A percentile compares a stretch with the other conserved stretches of the same genome.
Evolutionary conservation across 2,888 invertebrate species (phyloP).

Genomic region (Trichacis sp.): DNA sequence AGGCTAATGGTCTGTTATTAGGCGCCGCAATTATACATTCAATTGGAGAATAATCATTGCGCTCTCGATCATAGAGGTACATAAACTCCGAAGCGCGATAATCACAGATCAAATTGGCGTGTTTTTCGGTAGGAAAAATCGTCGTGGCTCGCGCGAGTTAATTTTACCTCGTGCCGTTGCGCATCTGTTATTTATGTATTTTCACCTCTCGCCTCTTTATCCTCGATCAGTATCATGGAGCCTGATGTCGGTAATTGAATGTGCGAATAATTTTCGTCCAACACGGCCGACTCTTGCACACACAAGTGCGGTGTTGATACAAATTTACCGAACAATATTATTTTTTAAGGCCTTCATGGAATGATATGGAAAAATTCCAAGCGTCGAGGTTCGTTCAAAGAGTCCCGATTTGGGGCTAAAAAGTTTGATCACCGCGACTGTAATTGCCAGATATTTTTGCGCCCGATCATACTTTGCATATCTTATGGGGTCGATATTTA

Average conservation of each 20-base stretch:
- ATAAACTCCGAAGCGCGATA: constrained; percentile 28
- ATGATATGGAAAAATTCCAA: too few relatives aligned
- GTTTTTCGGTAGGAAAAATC: constrained; percentile 12
- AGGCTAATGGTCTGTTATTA: constrained; percentile 35
- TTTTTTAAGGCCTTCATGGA: too few relatives aligned
- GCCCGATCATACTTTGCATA: constrained; percentile 52
- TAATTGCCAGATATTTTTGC: constrained; percentile 56
- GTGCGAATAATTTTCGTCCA: neutral
- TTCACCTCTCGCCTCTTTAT: constrained; percentile 8
- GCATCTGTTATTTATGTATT: constrained; percentile 20
- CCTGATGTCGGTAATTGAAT: neutral
- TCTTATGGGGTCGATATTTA: constrained; percentile 52
- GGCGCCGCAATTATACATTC: constrained; percentile 34
- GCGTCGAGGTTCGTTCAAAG: too few relatives aligned
- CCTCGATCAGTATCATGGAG: neutral
- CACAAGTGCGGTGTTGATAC: too few relatives aligned
- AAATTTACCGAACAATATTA: too few relatives aligned
- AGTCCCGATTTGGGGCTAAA: constrained; percentile 10
- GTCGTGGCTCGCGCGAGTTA: constrained; percentile 8
- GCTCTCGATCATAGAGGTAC: constrained; percentile 15
- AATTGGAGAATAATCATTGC: constrained; percentile 27
- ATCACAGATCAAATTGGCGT: too few relatives aligned
- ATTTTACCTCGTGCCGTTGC: constrained; percentile 17
- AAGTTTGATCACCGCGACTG: constrained; percentile 45
- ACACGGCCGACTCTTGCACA: neutral